Conservation (phyloP, 2,888 invertebrate species). For the Catocala nupta region DNA sequence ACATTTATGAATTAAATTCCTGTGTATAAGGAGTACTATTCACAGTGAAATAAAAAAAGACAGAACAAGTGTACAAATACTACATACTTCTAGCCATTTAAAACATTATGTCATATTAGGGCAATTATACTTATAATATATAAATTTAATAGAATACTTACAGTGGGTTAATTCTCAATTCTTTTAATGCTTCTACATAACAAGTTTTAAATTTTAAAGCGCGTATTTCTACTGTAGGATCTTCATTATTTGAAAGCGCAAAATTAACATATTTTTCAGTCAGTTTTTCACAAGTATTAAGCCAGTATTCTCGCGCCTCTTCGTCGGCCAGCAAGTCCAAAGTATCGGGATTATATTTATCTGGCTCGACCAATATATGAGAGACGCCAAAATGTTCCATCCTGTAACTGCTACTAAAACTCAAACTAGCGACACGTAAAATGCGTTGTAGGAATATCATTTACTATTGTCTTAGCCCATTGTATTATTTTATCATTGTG, state of each 20-base stretch:
- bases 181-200: constrained; percentile 92
- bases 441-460: constrained; percentile 52
- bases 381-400: constrained; percentile 83
- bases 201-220: constrained; percentile 94
- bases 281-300: constrained; percentile 95
- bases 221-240: constrained; percentile 91
- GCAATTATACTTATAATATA: neutral
- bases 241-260: constrained; percentile 92
- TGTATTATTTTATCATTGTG: constrained; percentile 71
- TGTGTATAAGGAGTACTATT: neutral
- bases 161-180: constrained; percentile 93
- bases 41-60: neutral
- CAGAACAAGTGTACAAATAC: neutral
- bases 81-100: neutral
- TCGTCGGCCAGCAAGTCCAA: constrained; percentile 95
- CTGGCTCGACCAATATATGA: constrained; percentile 91
- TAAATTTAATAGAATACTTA: constrained; percentile 78
- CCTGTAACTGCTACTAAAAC: constrained; percentile 52
- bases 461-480: constrained; percentile 71
- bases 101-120: no score
- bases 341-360: constrained; percentile 96
- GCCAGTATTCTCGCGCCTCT: constrained; percentile 96
- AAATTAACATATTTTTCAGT: constrained; percentile 94
- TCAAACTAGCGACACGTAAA: constrained; percentile 42
- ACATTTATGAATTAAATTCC: neutral